Conservation (phyloP, 2,888 invertebrate genomes). For the Morpho achilles region DNA sequence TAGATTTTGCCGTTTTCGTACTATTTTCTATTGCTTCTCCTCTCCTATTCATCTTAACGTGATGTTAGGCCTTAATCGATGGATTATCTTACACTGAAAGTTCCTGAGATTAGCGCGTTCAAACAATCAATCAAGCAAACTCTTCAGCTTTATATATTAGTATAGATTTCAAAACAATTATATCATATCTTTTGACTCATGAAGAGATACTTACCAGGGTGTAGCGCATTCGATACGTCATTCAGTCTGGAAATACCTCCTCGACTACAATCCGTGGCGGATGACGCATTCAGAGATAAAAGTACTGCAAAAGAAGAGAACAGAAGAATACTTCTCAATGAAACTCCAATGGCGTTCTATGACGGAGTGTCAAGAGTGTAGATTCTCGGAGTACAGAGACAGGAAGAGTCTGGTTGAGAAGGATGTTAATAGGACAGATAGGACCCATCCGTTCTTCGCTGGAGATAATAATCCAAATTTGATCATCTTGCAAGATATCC, state of each 20-base stretch:
- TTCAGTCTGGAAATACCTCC: conserved; percentile 96
- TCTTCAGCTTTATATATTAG: too few relatives aligned
- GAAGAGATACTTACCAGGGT: conserved; percentile 77
- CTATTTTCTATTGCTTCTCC: too few relatives aligned
- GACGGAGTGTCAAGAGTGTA: conserved; percentile 90
- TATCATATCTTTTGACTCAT: not conserved
- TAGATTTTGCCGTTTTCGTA: too few relatives aligned
- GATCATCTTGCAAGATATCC: conserved; percentile 89
- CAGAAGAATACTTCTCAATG: conserved; percentile 95
- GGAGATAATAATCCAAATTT: conserved; percentile 96
- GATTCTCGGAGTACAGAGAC: conserved; percentile 92
- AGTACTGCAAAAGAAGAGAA: conserved; percentile 83
- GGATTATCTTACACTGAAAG: too few relatives aligned
- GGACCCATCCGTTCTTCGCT: conserved; percentile 93
- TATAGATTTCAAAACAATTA: too few relatives aligned
- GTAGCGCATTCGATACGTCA: conserved; percentile 86
- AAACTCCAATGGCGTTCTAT: conserved; percentile 98
- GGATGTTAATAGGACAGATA: conserved; percentile 97
- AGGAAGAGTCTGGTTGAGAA: conserved; percentile 97
- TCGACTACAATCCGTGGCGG: conserved; percentile 93
- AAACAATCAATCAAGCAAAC: too few relatives aligned
- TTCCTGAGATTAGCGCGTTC: too few relatives aligned
- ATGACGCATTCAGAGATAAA: conserved; percentile 86
- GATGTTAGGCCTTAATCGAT: too few relatives aligned
- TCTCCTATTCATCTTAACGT: too few relatives aligned